Base-by-base conservation (phyloP, 2,113 vertebrate species). In the Elgaria multicarinata region DNA sequence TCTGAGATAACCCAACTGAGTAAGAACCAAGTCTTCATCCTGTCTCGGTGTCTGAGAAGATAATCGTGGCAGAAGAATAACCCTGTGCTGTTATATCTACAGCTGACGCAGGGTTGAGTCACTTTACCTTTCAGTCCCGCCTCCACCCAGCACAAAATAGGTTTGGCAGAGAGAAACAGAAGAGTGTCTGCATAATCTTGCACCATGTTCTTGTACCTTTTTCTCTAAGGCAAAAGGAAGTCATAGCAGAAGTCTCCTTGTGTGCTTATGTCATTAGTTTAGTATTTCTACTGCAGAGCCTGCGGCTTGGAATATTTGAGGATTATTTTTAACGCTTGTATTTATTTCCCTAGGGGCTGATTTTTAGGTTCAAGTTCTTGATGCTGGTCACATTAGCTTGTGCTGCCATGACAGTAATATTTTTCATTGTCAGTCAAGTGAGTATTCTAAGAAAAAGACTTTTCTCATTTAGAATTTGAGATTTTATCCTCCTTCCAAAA, bases 371-470 rank as follows among this genome's bases (percentile, higher is more conserved):
- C 96, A 99, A 99, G 95, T 99, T 99, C 87, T 97, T 99, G 95
- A 99, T 99, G 99, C 96, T 99, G 91, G 98, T 99, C 90, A 99
- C 99, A n/a, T 93, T 99, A 95, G 96, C 98, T 6, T 99, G 99
- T 82, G 99, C 99, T 14, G 99, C 99, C 31, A 98, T 99, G 98
- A 99, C 99, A 0, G 98, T 99, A 85, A 98, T 99, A 95, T 99
- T 99, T 97, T 99, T 99, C 97, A 99, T 99, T 3, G 98, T 99
- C 67, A 99, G 98, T 92, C 99, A 99, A 98, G 99, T 99, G 92
- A 96, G 97, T 72, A 74, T 75, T 86, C 13, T 0, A 79, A 46
- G 71, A 69, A 62, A 69, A 67, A 3, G 42, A 16, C 26, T 26
- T 6, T 66, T 66, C 53, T 53, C 33, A 39, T 69, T 74, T 31